Conservation (phyloP, 1,140 invertebrate genomes). For the Telenomus remus region DNA sequence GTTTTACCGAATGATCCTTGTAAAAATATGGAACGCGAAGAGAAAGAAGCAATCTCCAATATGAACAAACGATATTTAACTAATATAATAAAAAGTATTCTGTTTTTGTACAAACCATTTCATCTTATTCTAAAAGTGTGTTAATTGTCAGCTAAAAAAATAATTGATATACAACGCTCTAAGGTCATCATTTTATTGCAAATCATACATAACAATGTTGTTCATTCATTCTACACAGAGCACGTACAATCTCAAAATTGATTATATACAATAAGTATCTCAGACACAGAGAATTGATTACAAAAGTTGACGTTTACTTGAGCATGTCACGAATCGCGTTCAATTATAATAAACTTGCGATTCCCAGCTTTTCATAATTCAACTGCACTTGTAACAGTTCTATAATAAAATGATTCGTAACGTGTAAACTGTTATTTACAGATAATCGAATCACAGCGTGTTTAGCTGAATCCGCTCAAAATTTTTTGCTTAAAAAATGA, state of each 20-base stretch:
- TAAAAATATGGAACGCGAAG: no score
- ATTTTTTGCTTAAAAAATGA: constrained; percentile 7
- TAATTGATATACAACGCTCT: no score
- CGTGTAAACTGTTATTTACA: constrained; percentile 31
- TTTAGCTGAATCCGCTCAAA: constrained; percentile 13
- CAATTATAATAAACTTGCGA: constrained; percentile 23
- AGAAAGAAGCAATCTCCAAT: no score
- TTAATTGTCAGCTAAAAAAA: no score
- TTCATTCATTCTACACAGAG: constrained; percentile 48
- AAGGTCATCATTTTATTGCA: constrained; percentile 33
- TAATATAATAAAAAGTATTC: no score
- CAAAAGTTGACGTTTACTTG: constrained; percentile 13
- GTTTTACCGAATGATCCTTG: no score
- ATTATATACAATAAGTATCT: constrained; percentile 46
- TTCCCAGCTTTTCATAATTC: constrained; percentile 1
- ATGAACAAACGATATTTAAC: no score
- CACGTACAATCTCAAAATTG: constrained; percentile 36
- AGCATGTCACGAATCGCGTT: constrained; percentile 16
- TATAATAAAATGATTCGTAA: not conserved
- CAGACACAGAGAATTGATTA: constrained; percentile 23
- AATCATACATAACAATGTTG: constrained; percentile 44
- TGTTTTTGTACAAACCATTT: no score
- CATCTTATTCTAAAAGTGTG: no score
- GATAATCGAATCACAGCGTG: constrained; percentile 26
- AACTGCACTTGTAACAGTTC: constrained; percentile 2